Percentiles rank a stretch among this genome's conserved stretches.
Conservation (phyloP, 2,113 vertebrate species). For the Notothenia coriiceps region DNA sequence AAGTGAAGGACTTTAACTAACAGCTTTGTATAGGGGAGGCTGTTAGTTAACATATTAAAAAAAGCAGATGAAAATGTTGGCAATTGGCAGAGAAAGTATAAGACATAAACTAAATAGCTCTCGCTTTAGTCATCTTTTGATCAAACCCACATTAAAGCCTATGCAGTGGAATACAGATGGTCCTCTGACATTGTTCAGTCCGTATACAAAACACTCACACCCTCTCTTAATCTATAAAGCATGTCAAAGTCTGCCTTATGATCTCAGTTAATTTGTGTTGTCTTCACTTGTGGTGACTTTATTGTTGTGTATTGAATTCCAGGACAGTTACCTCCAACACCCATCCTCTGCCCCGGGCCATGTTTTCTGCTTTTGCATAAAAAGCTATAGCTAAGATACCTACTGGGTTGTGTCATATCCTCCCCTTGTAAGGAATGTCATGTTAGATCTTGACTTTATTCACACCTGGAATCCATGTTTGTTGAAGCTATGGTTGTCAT, state of each 20-base stretch:
- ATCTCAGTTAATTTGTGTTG: conserved; percentile 36
- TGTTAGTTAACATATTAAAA: not conserved
- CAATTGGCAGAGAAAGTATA: not conserved
- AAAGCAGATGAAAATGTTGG: not conserved
- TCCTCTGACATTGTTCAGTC: not conserved
- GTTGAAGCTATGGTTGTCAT: conserved; percentile 6
- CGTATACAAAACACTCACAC: not conserved
- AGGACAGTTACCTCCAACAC: conserved; percentile 54
- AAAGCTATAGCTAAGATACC: conserved; percentile 54
- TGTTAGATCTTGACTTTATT: not conserved
- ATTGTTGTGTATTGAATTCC: conserved; percentile 67
- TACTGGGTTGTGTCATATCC: conserved; percentile 57
- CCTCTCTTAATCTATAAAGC: conserved; percentile 12
- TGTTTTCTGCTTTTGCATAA: conserved; percentile 59
- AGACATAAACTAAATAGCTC: not conserved
- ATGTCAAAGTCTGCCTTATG: conserved; percentile 22
- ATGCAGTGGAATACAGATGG: not conserved
- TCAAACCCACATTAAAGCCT: not conserved
- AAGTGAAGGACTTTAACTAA: not conserved
- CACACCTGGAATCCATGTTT: not conserved
- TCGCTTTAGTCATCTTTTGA: not conserved
- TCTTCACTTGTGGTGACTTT: conserved; percentile 58
- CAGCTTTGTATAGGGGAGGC: not conserved
- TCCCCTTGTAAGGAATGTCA: not conserved
- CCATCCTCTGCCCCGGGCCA: conserved; percentile 70